phyloP scores from a whole-genome alignment of 92 coral and sea anemone genomes.

The Epizoanthus ramosus region DNA sequence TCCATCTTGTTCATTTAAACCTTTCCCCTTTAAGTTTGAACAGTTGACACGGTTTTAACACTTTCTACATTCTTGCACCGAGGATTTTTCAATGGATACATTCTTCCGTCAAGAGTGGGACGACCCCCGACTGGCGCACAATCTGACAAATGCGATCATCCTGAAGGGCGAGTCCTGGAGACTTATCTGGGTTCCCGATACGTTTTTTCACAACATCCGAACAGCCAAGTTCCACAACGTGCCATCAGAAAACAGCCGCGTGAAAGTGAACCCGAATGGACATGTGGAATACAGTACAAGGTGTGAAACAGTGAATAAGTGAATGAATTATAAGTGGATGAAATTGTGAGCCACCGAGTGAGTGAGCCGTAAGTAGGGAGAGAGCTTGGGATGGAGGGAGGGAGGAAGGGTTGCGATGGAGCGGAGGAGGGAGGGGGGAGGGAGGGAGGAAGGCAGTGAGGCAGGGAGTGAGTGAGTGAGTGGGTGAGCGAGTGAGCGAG shows the following conservation, averaged over 20 bases:
- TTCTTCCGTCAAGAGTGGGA: constrained; percentile 87
- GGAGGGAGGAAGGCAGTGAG: no score
- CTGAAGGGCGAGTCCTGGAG: constrained; percentile 56
- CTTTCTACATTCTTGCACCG: background rate
- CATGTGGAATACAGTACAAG: constrained; percentile 53
- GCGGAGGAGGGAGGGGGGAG: no score
- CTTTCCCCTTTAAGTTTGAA: background rate
- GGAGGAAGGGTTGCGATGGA: no score
- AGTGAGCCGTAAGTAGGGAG: no score
- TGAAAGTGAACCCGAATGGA: constrained; percentile 51
- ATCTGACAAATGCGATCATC: constrained; percentile 55
- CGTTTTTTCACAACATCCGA: constrained; percentile 79
- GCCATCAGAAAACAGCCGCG: constrained; percentile 69
- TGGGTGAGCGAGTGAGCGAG: no score
- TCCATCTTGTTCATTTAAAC: background rate
- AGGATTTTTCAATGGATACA: constrained; percentile 81
- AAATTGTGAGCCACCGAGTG: no score
- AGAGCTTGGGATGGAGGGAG: no score
- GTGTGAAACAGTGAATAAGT: background rate
- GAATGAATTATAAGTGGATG: no score
- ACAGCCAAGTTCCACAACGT: constrained; percentile 76
- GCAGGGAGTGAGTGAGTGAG: no score
- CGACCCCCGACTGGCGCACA: constrained; percentile 75
- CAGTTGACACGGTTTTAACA: background rate
- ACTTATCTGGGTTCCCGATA: constrained; percentile 84